These are phyloP conservation scores for Crenichthys baileyi DNA, from an alignment of 2,797 vertebrate species.

Conservation along the genomic window DNA sequence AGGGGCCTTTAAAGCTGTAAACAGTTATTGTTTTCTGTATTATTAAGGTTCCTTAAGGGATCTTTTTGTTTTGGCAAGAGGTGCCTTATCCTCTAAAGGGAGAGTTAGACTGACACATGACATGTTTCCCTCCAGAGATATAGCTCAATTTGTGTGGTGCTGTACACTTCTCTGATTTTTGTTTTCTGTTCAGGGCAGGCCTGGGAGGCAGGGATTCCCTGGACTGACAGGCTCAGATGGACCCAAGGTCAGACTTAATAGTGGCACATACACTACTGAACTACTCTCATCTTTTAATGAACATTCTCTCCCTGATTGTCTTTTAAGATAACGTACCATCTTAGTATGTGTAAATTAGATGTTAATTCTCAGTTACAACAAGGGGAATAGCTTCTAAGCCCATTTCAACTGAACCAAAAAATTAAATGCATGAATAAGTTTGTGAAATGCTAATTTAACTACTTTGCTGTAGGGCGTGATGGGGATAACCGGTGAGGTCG, in stretches of 20 bases:
- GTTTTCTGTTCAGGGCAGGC: constrained; percentile 89
- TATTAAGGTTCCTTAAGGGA: constrained; percentile 45
- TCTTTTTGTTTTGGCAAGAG: constrained; percentile 46
- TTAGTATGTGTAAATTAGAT: constrained; percentile 67
- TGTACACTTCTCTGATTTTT: constrained; percentile 68
- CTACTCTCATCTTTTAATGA: constrained; percentile 56
- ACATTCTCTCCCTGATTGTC: constrained; percentile 44
- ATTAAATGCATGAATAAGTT: constrained; percentile 63
- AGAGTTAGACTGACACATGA: constrained; percentile 15
- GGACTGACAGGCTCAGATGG: constrained; percentile 90
- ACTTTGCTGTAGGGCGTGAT: constrained; percentile 89
- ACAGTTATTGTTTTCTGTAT: constrained; percentile 48
- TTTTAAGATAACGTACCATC: constrained; percentile 59
- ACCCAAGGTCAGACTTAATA: constrained; percentile 85
- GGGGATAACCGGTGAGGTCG: constrained; percentile 87
- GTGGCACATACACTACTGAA: constrained; percentile 24
- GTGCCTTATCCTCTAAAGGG: constrained; percentile 26
- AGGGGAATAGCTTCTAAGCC: constrained; percentile 50
- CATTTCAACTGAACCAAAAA: constrained; percentile 54
- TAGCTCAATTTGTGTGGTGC: constrained; percentile 32
- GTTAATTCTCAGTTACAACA: constrained; percentile 60
- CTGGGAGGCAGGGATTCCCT: constrained; percentile 90
- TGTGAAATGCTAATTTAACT: constrained; percentile 71
- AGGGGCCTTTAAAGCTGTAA: constrained; percentile 49
- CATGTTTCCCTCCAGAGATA: constrained; percentile 21